Percentiles rank a stretch among this genome's conserved stretches.
Conservation (phyloP, 2,113 vertebrate genomes). For the Platichthys flesus region DNA sequence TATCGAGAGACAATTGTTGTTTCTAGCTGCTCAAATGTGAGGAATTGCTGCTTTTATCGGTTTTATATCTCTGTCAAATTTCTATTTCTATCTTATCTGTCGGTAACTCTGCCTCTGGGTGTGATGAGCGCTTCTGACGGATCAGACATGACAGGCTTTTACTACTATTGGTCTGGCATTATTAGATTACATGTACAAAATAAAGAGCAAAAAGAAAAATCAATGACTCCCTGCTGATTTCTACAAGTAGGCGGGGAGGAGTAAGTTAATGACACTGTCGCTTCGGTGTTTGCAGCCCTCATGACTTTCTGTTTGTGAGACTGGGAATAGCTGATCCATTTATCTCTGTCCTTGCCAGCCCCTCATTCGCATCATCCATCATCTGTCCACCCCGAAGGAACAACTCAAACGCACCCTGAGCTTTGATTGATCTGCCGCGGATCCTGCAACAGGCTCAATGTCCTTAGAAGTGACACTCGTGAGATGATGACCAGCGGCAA, state of each 20-base stretch:
- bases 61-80: background rate
- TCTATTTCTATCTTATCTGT: background rate
- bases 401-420: constrained; percentile 35
- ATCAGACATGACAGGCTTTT: background rate
- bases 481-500: constrained; percentile 33
- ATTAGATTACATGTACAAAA: background rate
- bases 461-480: constrained; percentile 28
- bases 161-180: background rate
- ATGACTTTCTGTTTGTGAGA: constrained; percentile 37
- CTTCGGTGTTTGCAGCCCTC: constrained; percentile 20
- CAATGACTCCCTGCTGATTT: constrained; percentile 24
- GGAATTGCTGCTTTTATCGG: background rate
- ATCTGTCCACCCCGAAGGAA: constrained; percentile 21
- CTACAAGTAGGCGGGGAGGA: background rate
- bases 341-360: constrained; percentile 47
- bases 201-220: constrained; percentile 17
- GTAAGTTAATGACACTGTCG: constrained; percentile 35
- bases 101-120: background rate
- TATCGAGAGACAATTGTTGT: background rate
- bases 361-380: constrained; percentile 62
- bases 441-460: constrained; percentile 35
- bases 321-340: constrained; percentile 33
- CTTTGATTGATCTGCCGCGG: constrained; percentile 52
- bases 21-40: background rate
- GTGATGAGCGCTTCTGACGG: background rate